phyloP scores from a whole-genome alignment of 2,113 vertebrate species.

The Entomyzon cyanotis region DNA sequence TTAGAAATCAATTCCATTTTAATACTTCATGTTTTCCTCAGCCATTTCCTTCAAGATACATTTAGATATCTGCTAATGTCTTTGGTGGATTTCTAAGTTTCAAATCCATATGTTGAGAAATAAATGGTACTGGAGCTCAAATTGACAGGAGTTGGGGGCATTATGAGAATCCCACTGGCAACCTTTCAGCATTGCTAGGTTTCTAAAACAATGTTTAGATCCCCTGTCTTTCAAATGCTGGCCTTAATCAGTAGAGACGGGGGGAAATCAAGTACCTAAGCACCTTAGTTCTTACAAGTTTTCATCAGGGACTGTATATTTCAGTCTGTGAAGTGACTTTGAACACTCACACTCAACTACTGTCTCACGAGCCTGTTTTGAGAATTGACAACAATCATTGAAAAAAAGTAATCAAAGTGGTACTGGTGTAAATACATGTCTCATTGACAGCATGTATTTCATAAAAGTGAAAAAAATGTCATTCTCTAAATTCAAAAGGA shows the following conservation, averaged over 20 bases:
- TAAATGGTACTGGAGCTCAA: not conserved
- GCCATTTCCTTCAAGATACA: not conserved
- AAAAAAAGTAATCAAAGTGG: fast-evolving
- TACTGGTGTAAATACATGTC: not conserved
- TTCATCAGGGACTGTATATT: not conserved
- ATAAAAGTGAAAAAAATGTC: not conserved
- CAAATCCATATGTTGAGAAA: not conserved
- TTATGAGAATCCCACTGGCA: not conserved
- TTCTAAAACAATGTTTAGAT: not conserved
- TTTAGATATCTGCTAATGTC: not conserved
- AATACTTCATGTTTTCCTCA: not conserved
- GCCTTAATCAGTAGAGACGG: not conserved
- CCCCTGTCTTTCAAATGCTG: not conserved
- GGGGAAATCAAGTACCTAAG: not conserved
- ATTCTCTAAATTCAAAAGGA: not conserved
- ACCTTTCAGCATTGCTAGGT: not conserved
- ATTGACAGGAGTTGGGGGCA: not conserved
- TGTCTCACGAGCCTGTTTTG: not conserved
- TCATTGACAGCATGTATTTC: not conserved
- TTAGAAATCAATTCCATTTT: not conserved
- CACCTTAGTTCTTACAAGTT: not conserved
- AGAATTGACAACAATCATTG: not conserved
- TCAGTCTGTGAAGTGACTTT: not conserved
- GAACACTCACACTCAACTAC: not conserved
- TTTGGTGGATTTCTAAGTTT: not conserved